These are phyloP conservation scores for Nesometra sesokonis DNA, from an alignment of 35 echinoderm and acorn worm species.

Conservation along the genomic window DNA sequence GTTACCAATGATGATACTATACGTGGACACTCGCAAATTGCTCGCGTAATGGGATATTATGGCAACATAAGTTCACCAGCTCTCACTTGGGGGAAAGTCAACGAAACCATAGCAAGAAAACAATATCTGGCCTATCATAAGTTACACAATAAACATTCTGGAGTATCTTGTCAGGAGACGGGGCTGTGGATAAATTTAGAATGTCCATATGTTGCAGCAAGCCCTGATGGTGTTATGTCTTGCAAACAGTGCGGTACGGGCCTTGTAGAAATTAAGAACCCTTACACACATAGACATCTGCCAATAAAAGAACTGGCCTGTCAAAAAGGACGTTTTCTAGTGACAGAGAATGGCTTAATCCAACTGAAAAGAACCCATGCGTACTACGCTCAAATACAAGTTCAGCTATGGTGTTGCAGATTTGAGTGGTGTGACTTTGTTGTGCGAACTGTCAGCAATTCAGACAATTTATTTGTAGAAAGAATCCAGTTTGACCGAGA, in stretches of 20 bases:
- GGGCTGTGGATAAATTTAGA: constrained; percentile 15
- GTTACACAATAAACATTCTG: not conserved
- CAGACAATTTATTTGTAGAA: constrained; percentile 46
- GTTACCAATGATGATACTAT: constrained; percentile 17
- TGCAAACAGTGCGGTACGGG: constrained; percentile 41
- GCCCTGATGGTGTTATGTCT: constrained; percentile 27
- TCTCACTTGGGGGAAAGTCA: constrained; percentile 28
- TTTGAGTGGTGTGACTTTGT: constrained; percentile 21
- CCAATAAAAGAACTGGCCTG: constrained; percentile 6
- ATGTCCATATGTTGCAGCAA: constrained; percentile 39
- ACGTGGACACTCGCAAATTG: constrained; percentile 26
- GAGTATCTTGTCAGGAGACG: not conserved
- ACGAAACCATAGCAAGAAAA: constrained; percentile 24
- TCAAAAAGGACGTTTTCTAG: constrained; percentile 10
- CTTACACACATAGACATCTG: constrained; percentile 21
- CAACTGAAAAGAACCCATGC: constrained; percentile 11
- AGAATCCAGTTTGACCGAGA: constrained; percentile 1
- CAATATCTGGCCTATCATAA: constrained; percentile 41
- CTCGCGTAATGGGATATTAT: constrained; percentile 35
- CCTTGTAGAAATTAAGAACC: constrained; percentile 44
- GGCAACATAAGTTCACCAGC: constrained; percentile 27
- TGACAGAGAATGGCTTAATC: constrained; percentile 17
- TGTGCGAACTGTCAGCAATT: constrained; percentile 13
- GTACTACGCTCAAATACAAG: constrained; percentile 31
- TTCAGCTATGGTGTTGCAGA: not conserved